These are phyloP conservation scores for Psittacula derbiana DNA, from an alignment of 2,797 vertebrate genomes.

Conservation along the genomic window DNA sequence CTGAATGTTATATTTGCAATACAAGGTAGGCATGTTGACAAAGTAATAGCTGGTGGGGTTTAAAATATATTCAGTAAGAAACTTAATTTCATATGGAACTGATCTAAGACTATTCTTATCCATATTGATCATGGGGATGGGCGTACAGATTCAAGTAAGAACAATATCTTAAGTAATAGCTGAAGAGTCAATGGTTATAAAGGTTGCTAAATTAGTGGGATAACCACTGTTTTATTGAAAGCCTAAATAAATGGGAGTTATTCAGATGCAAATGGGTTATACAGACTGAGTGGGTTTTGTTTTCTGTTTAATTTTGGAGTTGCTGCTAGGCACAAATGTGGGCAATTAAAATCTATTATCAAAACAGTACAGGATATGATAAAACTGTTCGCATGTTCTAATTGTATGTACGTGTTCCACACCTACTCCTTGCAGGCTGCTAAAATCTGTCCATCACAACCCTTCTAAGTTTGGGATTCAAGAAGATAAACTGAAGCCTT, in stretches of 20 bases:
- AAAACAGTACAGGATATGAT: background rate
- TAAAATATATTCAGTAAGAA: background rate
- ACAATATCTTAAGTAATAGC: background rate
- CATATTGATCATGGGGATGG: background rate
- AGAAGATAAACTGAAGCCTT: constrained; percentile 96
- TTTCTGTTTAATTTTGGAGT: background rate
- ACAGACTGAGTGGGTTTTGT: background rate
- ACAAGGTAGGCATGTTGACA: background rate
- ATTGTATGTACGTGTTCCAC: background rate
- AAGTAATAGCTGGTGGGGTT: background rate
- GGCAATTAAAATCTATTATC: background rate
- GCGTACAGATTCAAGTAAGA: background rate
- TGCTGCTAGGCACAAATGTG: background rate
- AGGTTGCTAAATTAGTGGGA: background rate
- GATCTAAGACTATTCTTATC: background rate
- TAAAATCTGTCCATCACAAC: constrained; percentile 98
- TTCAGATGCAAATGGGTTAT: background rate
- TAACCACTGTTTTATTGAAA: background rate
- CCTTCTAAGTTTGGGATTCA: constrained; percentile 94
- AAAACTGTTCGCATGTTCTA: background rate
- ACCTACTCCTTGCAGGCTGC: constrained; percentile 76
- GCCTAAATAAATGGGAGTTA: background rate
- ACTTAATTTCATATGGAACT: background rate
- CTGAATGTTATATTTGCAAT: background rate
- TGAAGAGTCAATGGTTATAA: background rate